Evolutionary conservation across 2,888 invertebrate species (phyloP).

Genomic region (Palloptera scutellata): DNA sequence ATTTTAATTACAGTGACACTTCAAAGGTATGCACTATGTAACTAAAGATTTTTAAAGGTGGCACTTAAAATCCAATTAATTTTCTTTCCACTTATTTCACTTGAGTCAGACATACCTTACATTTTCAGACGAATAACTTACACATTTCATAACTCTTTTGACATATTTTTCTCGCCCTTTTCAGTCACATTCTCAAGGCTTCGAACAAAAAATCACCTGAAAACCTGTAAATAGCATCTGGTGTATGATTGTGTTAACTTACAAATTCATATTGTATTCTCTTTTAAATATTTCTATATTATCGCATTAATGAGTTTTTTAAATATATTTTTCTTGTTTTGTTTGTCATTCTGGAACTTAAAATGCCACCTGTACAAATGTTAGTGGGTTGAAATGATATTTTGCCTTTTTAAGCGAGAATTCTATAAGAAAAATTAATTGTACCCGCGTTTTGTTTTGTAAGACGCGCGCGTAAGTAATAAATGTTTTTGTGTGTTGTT

Average conservation of each 20-base stretch:
- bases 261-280: constrained; percentile 3
- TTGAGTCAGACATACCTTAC: neutral
- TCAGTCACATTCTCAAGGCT: neutral
- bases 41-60: no score
- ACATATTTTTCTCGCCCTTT: neutral
- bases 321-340: neutral
- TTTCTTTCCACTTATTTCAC: neutral
- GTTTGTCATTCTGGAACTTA: neutral
- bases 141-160: neutral
- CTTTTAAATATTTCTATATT: neutral
- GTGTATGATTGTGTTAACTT: neutral
- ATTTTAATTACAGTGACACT: no score
- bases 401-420: constrained; percentile 11
- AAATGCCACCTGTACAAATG: constrained; percentile 16
- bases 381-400: constrained; percentile 17
- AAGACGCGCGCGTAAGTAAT: constrained; percentile 8
- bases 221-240: neutral
- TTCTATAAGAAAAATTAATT: no score
- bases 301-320: neutral
- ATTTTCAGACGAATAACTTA: neutral
- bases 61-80: neutral
- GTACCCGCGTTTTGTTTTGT: neutral
- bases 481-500: neutral
- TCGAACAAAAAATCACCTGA: no score
- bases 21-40: no score